Evolutionary conservation across 2,113 vertebrate species (phyloP).

Genomic region (Psilopogon haemacephalus): DNA sequence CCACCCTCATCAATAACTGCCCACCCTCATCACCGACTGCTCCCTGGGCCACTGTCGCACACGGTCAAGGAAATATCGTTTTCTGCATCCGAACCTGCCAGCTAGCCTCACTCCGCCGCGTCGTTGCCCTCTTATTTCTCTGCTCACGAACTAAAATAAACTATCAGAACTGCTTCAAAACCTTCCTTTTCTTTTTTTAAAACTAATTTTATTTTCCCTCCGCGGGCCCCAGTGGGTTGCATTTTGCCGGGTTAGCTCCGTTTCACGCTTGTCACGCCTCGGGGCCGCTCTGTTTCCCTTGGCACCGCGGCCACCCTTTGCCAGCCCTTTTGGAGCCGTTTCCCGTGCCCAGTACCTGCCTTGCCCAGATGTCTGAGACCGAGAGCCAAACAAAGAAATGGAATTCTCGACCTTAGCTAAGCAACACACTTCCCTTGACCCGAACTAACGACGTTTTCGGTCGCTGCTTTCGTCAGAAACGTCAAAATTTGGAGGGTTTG

Average conservation of each 20-base stretch:
- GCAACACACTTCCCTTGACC: not conserved
- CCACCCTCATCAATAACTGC: too few relatives aligned
- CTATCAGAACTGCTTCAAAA: not conserved
- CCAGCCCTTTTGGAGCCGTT: not conserved
- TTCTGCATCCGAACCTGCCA: not conserved
- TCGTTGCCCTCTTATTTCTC: not conserved
- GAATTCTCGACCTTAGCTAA: not conserved
- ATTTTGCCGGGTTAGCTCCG: not conserved
- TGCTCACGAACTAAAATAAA: not conserved
- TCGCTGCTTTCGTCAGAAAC: not conserved
- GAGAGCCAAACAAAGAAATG: not conserved
- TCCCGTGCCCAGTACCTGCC: not conserved
- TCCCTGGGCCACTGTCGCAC: not conserved
- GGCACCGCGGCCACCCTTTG: not conserved
- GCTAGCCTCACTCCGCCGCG: not conserved
- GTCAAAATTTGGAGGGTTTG: not conserved
- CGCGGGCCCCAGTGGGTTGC: rapidly evolving
- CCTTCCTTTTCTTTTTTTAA: not conserved
- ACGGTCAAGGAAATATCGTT: not conserved
- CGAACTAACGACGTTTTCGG: not conserved
- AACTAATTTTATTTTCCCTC: too few relatives aligned
- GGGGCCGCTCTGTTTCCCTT: not conserved
- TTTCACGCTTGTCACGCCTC: not conserved
- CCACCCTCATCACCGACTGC: too few relatives aligned
- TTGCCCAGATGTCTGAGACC: not conserved